Evolutionary conservation across 2,888 invertebrate species (phyloP), one percentile per base, ranked within the genome.

Genomic region (Nymphalis c-album): DNA sequence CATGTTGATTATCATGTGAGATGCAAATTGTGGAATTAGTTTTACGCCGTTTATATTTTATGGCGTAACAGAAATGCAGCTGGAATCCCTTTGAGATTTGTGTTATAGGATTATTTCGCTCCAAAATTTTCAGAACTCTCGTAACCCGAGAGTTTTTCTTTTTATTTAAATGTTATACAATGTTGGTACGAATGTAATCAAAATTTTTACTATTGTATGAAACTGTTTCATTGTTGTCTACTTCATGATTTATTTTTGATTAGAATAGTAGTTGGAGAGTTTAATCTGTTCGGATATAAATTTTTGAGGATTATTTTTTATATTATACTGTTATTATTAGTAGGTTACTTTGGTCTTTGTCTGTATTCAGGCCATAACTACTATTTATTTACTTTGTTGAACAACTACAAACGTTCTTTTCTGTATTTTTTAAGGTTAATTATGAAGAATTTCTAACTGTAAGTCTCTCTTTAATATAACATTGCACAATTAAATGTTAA

Each of bases 1-100:
- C 67, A 50, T 55, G 40, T 47, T 59, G 63, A 67, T 63, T 67
- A 67, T 63, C 16, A 59, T 31, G 51, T 51, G 31, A 57, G 67
- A 51, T 63, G 51, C 20, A 53, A 51, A 59, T 63, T 51, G 58
- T 59, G 35, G 59, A 67, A 67, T 67, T 67, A 64, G 59, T 67
- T 67, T 64, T 64, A 53, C 53, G 18, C 40, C 40, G 31, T 55
- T 26, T 31, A 31, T 55, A 31, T 55, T 55, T 55, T 31, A 55
- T 17, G 5, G 22, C 26, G 22, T 55, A 22, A 13, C 22, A 17
- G 53, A 22, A 51, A 20, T 51, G 51, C 22, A 51, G 22, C 16
- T 20, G 51, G 51, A 51, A 51, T 51, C 51, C 51, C 51, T 51
- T 51, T 51, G 51, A 51, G 51, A 51, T 51, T 51, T 51, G 22